Conservation (phyloP, 2,113 vertebrate genomes). For the Bos indicus region DNA sequence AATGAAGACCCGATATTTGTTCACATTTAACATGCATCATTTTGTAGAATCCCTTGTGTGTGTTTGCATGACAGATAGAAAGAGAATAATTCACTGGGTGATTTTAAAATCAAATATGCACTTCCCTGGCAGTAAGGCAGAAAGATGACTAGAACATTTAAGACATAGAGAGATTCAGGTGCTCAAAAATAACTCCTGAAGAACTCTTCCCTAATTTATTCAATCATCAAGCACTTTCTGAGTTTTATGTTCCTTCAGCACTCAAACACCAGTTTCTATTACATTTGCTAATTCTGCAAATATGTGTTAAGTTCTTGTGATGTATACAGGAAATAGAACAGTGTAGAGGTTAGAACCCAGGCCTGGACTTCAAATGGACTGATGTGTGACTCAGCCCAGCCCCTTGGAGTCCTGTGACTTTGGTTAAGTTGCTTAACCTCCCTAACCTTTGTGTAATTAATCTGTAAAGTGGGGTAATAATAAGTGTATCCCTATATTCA, state of each 20-base stretch:
- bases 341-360: neutral
- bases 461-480: neutral
- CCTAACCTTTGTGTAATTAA: neutral
- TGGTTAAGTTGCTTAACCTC: neutral
- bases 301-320: neutral
- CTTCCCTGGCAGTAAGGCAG: neutral
- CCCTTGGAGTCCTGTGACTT: neutral
- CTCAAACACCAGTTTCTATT: neutral
- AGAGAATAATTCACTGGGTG: neutral
- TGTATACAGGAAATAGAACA: neutral
- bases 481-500: neutral
- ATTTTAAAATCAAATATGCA: neutral
- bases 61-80: neutral
- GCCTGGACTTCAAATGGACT: neutral
- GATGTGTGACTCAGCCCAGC: neutral
- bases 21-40: neutral
- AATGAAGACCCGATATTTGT: neutral
- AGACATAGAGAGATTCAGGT: neutral
- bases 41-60: neutral
- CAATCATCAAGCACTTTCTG: neutral
- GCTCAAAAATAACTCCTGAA: neutral
- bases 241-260: neutral
- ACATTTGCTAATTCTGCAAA: neutral
- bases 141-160: neutral
- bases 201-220: neutral